phyloP scores from a whole-genome alignment of 2,888 invertebrate species.

The Chorisops tibialis region DNA sequence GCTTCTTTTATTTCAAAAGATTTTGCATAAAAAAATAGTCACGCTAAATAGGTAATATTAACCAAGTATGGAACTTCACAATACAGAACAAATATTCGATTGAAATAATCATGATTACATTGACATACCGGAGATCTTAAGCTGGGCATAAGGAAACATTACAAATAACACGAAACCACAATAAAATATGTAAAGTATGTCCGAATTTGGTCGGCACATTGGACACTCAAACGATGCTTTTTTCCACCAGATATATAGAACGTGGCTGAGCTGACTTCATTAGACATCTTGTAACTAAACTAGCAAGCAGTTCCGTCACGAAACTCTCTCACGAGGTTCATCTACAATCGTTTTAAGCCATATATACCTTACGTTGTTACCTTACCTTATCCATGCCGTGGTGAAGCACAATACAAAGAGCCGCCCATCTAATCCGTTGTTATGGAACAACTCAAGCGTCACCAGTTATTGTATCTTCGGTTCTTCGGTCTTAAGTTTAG shows the following conservation, averaged over 20 bases:
- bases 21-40: no score
- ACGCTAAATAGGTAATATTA: no score
- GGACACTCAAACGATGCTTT: constrained; percentile 1
- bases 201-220: constrained; percentile 15
- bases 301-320: constrained; percentile 24
- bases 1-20: no score
- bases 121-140: background rate
- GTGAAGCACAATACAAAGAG: no score
- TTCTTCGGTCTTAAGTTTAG: background rate
- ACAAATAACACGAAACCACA: constrained; percentile 1
- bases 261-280: background rate
- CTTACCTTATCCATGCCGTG: no score
- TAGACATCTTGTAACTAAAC: background rate
- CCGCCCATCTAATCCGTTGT: no score
- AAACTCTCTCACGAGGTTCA: constrained; percentile 31
- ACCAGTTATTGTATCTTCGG: constrained; percentile 4
- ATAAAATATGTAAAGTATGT: constrained; percentile 17
- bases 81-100: no score
- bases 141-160: background rate
- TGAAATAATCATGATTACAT: no score
- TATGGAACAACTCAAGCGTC: constrained; percentile 8
- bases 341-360: background rate
- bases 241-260: background rate
- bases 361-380: no score
- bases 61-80: no score